Conservation (phyloP, 2,113 vertebrate species). For the Sardina pilchardus region DNA sequence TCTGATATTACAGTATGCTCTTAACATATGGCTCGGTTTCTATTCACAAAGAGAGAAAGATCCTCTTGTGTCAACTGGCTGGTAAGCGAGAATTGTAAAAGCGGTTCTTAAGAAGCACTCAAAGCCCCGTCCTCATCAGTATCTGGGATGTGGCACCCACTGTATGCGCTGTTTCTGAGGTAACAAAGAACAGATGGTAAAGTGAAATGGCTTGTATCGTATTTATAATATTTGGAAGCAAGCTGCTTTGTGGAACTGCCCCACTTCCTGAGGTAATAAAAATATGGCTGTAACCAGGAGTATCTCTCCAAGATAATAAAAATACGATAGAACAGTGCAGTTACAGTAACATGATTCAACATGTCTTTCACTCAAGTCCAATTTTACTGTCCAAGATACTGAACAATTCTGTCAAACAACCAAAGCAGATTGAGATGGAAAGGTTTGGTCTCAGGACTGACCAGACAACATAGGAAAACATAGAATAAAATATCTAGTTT, state of each 20-base stretch:
- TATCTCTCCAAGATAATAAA: neutral
- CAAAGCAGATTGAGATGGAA: neutral
- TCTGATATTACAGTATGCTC: neutral
- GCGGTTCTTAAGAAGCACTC: neutral
- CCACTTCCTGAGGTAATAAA: neutral
- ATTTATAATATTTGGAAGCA: neutral
- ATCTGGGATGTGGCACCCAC: neutral
- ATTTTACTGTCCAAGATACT: neutral
- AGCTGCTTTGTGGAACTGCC: neutral
- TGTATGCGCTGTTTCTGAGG: neutral
- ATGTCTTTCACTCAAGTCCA: neutral
- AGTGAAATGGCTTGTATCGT: neutral
- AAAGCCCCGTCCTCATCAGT: neutral
- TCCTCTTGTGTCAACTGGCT: neutral
- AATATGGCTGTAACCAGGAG: neutral
- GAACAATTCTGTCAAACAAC: neutral
- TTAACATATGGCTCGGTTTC: neutral
- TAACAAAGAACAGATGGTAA: neutral
- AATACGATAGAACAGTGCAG: neutral
- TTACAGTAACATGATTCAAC: neutral
- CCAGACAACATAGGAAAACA: neutral
- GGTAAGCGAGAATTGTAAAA: neutral
- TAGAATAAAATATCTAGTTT: no score
- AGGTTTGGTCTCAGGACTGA: neutral
- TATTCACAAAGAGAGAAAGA: neutral